These are phyloP conservation scores for Sycophila sp. DNA, from an alignment of 1,140 invertebrate genomes.

Conservation along the genomic window DNA sequence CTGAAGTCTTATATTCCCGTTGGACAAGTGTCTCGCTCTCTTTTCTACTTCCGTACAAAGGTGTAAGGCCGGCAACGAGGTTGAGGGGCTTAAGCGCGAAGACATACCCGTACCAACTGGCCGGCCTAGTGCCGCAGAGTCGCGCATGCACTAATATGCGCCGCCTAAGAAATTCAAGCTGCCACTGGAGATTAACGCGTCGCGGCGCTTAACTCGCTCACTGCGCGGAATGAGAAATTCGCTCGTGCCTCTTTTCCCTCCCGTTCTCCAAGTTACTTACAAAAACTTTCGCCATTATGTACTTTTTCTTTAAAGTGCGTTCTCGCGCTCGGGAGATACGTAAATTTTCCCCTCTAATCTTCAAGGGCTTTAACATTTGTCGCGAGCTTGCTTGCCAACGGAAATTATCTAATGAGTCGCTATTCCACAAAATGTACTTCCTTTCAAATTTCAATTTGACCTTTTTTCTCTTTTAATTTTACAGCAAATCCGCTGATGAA, in stretches of 20 bases:
- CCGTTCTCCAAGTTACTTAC: no score
- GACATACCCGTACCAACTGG: slow-evolving; percentile 22
- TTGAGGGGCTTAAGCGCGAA: slow-evolving; percentile 31
- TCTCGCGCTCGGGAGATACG: not conserved
- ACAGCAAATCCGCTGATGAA: no score
- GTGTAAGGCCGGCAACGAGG: slow-evolving; percentile 9
- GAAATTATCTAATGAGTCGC: no score
- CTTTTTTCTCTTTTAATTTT: no score
- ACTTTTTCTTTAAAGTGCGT: no score
- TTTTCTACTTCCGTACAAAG: not conserved
- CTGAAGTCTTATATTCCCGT: not conserved
- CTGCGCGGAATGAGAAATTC: not conserved
- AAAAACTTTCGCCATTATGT: slow-evolving; percentile 43
- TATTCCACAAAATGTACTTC: no score
- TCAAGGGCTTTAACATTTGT: no score
- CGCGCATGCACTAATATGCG: not conserved
- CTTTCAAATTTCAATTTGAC: no score
- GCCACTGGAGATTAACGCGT: slow-evolving; percentile 41
- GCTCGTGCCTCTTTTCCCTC: no score
- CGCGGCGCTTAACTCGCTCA: slow-evolving; percentile 19
- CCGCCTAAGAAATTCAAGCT: slow-evolving; percentile 37
- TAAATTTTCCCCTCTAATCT: no score
- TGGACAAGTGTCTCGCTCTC: not conserved
- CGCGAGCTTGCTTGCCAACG: no score
- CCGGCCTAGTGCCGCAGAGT: not conserved